These are phyloP conservation scores for Oligia strigilis DNA, from an alignment of 2,888 invertebrate species.

Conservation along the genomic window DNA sequence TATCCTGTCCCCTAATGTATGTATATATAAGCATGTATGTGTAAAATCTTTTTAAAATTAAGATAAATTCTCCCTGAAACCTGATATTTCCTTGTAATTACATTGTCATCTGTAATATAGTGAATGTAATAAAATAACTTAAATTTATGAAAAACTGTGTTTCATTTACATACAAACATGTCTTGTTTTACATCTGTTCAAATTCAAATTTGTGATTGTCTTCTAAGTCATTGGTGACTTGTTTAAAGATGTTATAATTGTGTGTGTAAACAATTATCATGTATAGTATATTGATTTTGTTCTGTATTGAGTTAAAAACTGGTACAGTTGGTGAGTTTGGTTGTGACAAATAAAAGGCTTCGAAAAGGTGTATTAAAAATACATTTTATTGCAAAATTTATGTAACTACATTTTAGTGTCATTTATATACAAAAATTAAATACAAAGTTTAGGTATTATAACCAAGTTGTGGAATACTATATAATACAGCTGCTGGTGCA, in stretches of 20 bases:
- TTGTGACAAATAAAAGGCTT: constrained; percentile 69
- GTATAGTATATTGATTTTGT: background rate
- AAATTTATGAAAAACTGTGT: constrained; percentile 3
- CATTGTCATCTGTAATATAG: constrained; percentile 6
- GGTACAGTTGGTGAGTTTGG: constrained; percentile 6
- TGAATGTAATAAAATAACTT: background rate
- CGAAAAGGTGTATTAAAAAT: constrained; percentile 89
- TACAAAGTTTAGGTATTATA: constrained; percentile 79
- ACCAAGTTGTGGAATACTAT: constrained; percentile 79
- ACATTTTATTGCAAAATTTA: constrained; percentile 90
- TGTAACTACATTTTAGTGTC: constrained; percentile 88
- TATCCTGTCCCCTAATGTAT: background rate
- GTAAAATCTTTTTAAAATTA: background rate
- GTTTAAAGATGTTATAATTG: background rate
- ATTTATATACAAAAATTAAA: constrained; percentile 90
- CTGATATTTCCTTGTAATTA: constrained; percentile 6
- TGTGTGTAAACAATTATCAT: background rate
- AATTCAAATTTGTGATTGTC: background rate
- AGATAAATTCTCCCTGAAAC: background rate
- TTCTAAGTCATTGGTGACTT: background rate
- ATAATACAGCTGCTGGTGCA: constrained; percentile 73
- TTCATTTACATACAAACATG: constrained; percentile 19
- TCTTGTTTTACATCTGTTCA: background rate
- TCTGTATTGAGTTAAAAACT: background rate
- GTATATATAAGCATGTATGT: background rate